Conservation (phyloP, 2,888 invertebrate species). For the Kuschelorhynchus macadamiae region DNA sequence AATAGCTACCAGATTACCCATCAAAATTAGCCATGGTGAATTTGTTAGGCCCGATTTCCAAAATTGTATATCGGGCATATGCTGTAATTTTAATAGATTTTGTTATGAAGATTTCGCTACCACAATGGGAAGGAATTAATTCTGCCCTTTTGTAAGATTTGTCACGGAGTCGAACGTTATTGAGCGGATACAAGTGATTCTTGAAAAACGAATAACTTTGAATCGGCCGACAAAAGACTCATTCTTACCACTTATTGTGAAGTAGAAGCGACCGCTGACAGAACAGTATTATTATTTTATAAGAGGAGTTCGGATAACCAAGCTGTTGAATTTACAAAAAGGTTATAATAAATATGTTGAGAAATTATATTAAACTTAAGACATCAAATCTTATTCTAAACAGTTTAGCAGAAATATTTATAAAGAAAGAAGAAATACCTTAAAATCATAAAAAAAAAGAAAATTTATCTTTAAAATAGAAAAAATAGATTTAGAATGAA, state of each 20-base stretch:
- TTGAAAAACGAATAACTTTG: slow-evolving; percentile 41
- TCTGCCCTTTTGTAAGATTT: slow-evolving; percentile 55
- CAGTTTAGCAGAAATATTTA: no score
- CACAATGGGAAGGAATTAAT: slow-evolving; percentile 57
- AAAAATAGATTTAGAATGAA: no score
- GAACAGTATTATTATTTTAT: slow-evolving; percentile 22
- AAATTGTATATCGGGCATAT: slow-evolving; percentile 33
- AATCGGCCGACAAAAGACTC: slow-evolving; percentile 40
- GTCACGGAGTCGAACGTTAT: slow-evolving; percentile 52
- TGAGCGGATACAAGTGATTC: slow-evolving; percentile 29
- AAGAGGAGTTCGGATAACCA: not conserved
- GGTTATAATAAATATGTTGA: no score
- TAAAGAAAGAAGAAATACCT: no score
- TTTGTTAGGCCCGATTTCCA: slow-evolving; percentile 41
- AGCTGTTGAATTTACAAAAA: no score
- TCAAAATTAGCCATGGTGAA: slow-evolving; percentile 42
- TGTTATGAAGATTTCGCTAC: slow-evolving; percentile 47
- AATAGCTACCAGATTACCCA: slow-evolving; percentile 50
- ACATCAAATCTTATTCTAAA: no score
- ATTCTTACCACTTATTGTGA: slow-evolving; percentile 30
- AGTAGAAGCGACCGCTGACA: slow-evolving; percentile 10
- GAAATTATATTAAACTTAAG: no score
- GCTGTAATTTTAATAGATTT: slow-evolving; percentile 49
- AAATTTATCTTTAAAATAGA: no score
- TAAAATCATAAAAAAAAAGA: no score